Evolutionary conservation across 2,113 vertebrate genomes (phyloP).

Genomic region (Hemichromis elongatus): DNA sequence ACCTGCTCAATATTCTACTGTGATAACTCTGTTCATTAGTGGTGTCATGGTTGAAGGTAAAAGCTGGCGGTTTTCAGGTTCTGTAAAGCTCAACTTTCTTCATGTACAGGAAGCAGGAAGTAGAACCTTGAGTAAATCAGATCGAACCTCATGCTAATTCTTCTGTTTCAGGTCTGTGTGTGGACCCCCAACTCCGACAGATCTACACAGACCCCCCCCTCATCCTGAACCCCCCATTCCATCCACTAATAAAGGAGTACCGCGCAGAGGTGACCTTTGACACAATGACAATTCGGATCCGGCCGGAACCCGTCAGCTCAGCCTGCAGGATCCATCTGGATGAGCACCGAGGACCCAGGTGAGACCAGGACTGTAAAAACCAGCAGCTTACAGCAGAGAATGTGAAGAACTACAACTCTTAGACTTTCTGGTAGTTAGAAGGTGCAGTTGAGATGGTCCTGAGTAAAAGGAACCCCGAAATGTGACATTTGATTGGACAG

Average conservation of each 20-base stretch:
- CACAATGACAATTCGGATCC: constrained; percentile 79
- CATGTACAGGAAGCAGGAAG: background rate
- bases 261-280: constrained; percentile 87
- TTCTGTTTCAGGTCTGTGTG: constrained; percentile 69
- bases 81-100: background rate
- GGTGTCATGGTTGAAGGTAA: background rate
- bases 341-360: constrained; percentile 84
- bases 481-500: background rate
- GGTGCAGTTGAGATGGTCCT: background rate
- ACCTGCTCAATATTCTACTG: background rate
- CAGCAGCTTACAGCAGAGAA: background rate
- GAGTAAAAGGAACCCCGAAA: background rate
- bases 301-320: constrained; percentile 76
- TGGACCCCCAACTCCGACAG: constrained; percentile 80
- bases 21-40: background rate
- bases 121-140: background rate
- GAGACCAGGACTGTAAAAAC: constrained; percentile 9
- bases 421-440: background rate
- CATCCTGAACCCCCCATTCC: constrained; percentile 83
- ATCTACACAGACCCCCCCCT: constrained; percentile 85
- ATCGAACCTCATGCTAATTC: background rate
- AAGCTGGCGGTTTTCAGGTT: background rate
- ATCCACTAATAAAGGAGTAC: constrained; percentile 84
- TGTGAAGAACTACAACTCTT: background rate
- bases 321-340: constrained; percentile 81